A percentile compares a stretch with the other conserved stretches of the same genome.
phyloP scores from a whole-genome alignment of 2,888 invertebrate genomes.

The Omphaloscelis lunosa region DNA sequence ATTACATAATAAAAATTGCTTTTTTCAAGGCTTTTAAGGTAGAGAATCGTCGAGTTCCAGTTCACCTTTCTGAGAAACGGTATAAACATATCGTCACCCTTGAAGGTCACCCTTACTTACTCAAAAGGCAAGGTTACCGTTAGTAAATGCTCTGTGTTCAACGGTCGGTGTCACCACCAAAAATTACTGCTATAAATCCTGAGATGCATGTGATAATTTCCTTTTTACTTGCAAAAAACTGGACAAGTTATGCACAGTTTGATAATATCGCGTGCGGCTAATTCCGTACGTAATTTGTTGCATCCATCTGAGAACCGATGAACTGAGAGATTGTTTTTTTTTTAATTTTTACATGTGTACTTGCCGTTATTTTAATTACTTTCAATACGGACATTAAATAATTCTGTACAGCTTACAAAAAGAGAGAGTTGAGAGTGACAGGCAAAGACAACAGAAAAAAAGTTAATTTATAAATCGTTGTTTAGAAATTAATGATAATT shows the following conservation, averaged over 20 bases:
- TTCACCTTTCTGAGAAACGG: background rate
- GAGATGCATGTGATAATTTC: conserved; percentile 5
- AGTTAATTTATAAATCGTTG: background rate
- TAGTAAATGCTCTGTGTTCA: conserved; percentile 6
- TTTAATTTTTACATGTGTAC: background rate
- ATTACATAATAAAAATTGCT: background rate
- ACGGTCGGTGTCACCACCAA: conserved; percentile 16
- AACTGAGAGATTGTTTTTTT: conserved; percentile 10
- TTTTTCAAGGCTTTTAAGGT: background rate
- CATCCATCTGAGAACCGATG: conserved; percentile 30
- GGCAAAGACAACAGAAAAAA: background rate
- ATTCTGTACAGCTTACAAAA: background rate
- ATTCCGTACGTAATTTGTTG: conserved; percentile 22
- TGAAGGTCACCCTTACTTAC: background rate
- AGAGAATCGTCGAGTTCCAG: background rate
- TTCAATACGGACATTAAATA: conserved; percentile 12
- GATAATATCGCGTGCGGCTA: conserved; percentile 38
- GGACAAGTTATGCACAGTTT: conserved; percentile 27
- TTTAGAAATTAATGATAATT: background rate
- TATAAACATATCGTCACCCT: background rate
- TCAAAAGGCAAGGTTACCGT: conserved; percentile 24
- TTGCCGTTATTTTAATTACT: background rate
- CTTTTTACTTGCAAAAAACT: conserved; percentile 29
- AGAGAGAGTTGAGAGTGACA: background rate
- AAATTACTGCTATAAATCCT: conserved; percentile 11